Evolutionary conservation across 2,888 invertebrate genomes (phyloP), one percentile per base, ranked within the genome.

Genomic region (Volucella inflata): DNA sequence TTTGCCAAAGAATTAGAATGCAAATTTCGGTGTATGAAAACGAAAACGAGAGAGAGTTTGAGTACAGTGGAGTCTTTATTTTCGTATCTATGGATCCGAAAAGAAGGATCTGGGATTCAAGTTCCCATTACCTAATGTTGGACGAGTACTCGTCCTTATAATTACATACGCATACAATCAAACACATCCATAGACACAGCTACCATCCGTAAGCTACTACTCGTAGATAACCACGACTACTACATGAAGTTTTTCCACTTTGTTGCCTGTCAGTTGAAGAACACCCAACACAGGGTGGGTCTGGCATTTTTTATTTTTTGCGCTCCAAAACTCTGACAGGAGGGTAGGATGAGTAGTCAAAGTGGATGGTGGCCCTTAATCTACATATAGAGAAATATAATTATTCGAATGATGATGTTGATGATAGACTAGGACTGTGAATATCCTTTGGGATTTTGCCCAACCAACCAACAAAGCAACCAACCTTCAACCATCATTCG

Each of bases 1-100:
- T 84, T 82, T 65, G 62, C 80, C 60, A 67, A 76, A 76, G 72
- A 85, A 81, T 85, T 85, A 64, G 85, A 85, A 85, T 85, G 85
- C 76, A 85, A 85, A 80, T 85, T 77, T 38, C 55, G 67, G 48
- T 12, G 51, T 46, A 21, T 21, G 21, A 21, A 21, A 21, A 21
- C 21, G 21, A 21, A 21, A 21, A 21, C 4, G 21, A 21, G 21
- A 21, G 21, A 2, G 21, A 21, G 21, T 21, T 21, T 21, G 21
- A 21, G 3, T 21, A 2, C 3, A 21, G 1, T 21, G 21, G 21
- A 21, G 21, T 21, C 2, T 4, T 21, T 21, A 21, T 21, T 21
- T 21, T 21, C 21, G 60, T 72, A 42, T 70, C 59, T 50, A 67
- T 14, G 17, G 59, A 14, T 57, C 60, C 74, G 62, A 65, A 46